Base-by-base conservation (phyloP, 1,140 invertebrate species). In the Eueides isabella region DNA sequence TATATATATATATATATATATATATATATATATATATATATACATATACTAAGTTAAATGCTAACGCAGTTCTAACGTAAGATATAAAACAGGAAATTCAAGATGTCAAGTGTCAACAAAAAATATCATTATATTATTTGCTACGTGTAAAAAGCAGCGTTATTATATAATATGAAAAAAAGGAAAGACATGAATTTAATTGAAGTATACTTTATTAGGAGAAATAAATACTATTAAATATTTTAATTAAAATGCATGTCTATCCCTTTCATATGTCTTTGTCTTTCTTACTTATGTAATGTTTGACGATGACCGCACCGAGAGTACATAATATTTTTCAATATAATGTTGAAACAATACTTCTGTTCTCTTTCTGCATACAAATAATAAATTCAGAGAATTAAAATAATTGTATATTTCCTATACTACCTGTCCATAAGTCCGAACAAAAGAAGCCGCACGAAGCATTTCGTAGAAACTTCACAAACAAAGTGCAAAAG, bases 401-500 rank as follows among this genome's bases (percentile, higher is more conserved):
- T 55, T 55, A 19, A 55, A 23, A 26, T 14, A 55, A 48, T 55
- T 23, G 3, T 11, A 55, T 3, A 55, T 23, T 3, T 7, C 19
- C n/a, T 12, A 55, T 26, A 55, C 29, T 79, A 92, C 89, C 85
- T 90, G 87, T 62, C 83, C 81, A 71, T 88, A 86, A 71, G 76
- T 84, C 78, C 85, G 82, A 80, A 88, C 86, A 77, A 91, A 86
- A 64, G 88, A 90, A 61, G 89, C 83, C 12, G 85, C 88, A 44
- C 91, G 91, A 75, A 90, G 76, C 89, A 92, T 92, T 80, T 78
- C 75, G 41, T 14, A 48, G 68, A 75, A 71, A 44, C 33, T 38
- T 74, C 67, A 74, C 68, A n/a, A 67, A 23, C 29, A 69, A 26
- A 19, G 5, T 26, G 23, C 12, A 33, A 35, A 61, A 28, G 11